A percentile compares a stretch with the other conserved stretches of the same genome.
Evolutionary conservation across 2,888 invertebrate species (phyloP).

Genomic region (Ophion costatus): DNA sequence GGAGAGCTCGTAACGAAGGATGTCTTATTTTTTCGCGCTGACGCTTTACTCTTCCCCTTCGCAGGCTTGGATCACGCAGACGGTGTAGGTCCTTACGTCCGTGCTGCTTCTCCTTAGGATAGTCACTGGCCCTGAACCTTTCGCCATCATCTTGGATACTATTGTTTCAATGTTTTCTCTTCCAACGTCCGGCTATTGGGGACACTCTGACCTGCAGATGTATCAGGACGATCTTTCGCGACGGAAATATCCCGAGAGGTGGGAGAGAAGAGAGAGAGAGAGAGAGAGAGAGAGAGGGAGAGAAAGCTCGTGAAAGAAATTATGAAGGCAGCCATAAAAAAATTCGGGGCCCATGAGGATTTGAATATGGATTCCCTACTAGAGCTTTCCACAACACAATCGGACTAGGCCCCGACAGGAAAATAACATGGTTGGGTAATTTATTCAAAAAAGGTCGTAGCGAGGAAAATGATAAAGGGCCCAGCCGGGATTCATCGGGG

Average conservation of each 20-base stretch:
- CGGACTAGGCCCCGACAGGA: no score
- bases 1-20: not conserved
- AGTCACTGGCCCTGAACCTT: not conserved
- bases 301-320: no score
- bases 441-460: no score
- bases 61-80: conserved; percentile 33
- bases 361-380: no score
- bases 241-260: not conserved
- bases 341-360: no score
- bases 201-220: conserved; percentile 51
- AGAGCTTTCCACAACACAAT: no score
- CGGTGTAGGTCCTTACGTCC: conserved; percentile 8
- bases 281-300: no score
- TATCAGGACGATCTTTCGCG: conserved; percentile 33
- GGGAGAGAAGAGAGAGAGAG: no score
- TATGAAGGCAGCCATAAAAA: no score
- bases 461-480: no score
- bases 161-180: conserved; percentile 57
- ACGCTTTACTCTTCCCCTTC: not conserved
- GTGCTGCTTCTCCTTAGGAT: not conserved
- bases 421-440: no score
- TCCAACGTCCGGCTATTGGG: conserved; percentile 60
- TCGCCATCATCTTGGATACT: conserved; percentile 17
- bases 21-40: conserved; percentile 19
- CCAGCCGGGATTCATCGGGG: no score